phyloP scores from a whole-genome alignment of 2,113 vertebrate species.

The Syngnathus floridae region DNA sequence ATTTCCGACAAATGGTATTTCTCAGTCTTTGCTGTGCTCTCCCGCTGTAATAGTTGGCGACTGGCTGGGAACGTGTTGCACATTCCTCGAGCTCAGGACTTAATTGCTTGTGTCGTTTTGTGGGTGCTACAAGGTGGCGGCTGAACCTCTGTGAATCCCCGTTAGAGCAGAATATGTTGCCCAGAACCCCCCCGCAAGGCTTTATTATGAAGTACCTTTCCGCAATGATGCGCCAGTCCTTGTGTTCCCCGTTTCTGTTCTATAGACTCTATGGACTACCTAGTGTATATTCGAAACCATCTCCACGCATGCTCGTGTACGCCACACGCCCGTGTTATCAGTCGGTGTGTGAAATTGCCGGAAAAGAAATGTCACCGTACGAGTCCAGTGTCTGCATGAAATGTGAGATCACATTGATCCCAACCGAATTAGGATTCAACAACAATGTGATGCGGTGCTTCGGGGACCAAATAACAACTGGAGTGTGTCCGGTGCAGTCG shows the following conservation, averaged over 20 bases:
- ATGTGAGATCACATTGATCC: constrained; percentile 7
- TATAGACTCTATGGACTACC: constrained; percentile 22
- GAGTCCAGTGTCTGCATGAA: constrained; percentile 32
- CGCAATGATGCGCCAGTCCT: constrained; percentile 13
- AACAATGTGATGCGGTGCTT: constrained; percentile 11
- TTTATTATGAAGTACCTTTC: constrained; percentile 24
- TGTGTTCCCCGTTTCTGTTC: constrained; percentile 23
- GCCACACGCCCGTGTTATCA: constrained; percentile 23
- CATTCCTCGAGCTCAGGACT: constrained; percentile 73
- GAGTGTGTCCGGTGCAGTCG: neutral
- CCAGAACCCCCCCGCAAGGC: constrained; percentile 28
- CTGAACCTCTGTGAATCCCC: constrained; percentile 21
- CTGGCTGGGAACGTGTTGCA: constrained; percentile 63
- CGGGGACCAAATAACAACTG: constrained; percentile 20
- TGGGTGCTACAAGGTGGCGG: constrained; percentile 43
- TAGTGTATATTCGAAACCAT: constrained; percentile 24
- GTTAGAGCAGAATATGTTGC: constrained; percentile 24
- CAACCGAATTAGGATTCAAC: neutral
- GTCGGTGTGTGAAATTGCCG: constrained; percentile 50
- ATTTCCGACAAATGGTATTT: constrained; percentile 55
- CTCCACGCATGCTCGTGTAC: constrained; percentile 47
- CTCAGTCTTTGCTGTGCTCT: constrained; percentile 52
- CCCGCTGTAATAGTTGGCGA: constrained; percentile 24
- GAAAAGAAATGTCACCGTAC: constrained; percentile 18
- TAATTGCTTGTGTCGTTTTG: constrained; percentile 47